A percentile compares a stretch with the other conserved stretches of the same genome.
phyloP scores from a whole-genome alignment of 2,888 invertebrate species.

The Athalia cordata region DNA sequence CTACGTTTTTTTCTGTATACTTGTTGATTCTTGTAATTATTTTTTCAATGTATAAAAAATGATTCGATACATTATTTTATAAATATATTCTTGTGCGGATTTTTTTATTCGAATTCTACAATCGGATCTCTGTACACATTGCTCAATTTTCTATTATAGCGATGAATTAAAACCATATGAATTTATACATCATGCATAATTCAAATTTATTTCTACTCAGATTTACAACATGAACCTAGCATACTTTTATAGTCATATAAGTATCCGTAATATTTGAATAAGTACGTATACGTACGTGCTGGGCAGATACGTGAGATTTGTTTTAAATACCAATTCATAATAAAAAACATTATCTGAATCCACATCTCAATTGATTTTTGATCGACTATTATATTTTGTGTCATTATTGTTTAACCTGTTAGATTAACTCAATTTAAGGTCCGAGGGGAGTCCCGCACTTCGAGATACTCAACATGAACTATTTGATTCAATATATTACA shows the following conservation, averaged over 20 bases:
- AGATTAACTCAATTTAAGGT: too few species aligned
- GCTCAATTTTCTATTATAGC: conserved; percentile 24
- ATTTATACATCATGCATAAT: conserved; percentile 1
- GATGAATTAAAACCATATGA: conserved; percentile 9
- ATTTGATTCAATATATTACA: not conserved
- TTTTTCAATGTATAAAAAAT: conserved; percentile 7
- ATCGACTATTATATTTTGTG: too few species aligned
- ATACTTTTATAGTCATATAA: not conserved
- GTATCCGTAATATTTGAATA: conserved; percentile 28
- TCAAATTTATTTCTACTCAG: conserved; percentile 22
- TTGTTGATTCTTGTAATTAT: not conserved
- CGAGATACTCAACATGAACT: too few species aligned
- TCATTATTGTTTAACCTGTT: too few species aligned
- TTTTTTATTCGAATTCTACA: conserved; percentile 13
- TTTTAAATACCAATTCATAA: not conserved
- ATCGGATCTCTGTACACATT: conserved; percentile 15
- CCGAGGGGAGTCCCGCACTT: too few species aligned
- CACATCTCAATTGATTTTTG: too few species aligned
- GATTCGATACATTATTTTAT: conserved; percentile 3
- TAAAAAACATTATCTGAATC: not conserved
- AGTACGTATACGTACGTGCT: not conserved
- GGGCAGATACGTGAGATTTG: conserved; percentile 11
- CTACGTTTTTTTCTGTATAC: not conserved
- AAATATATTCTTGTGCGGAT: conserved; percentile 12
- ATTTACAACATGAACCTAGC: conserved; percentile 13